A percentile compares a stretch with the other conserved stretches of the same genome.
These are phyloP conservation scores for Chiloscyllium punctatum DNA, from an alignment of 2,797 vertebrate species.

Conservation along the genomic window DNA sequence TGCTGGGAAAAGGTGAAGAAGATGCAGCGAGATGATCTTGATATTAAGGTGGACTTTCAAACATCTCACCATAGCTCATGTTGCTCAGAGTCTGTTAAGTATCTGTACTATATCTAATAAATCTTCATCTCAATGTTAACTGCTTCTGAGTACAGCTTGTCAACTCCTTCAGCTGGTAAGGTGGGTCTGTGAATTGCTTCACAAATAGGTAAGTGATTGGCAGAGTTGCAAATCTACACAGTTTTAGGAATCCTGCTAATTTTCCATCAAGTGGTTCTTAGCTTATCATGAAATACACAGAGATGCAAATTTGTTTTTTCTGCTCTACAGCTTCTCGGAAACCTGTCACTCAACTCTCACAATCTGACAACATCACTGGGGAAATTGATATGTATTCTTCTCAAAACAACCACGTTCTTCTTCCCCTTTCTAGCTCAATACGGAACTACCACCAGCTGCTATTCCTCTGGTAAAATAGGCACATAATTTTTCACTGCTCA, in stretches of 20 bases:
- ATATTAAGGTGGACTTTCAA: no score
- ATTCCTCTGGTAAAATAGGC: background rate
- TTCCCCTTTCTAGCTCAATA: background rate
- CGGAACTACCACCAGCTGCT: background rate
- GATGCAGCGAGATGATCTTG: no score
- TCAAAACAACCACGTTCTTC: background rate
- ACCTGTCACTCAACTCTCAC: background rate
- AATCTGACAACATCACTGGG: background rate
- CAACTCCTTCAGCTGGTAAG: background rate
- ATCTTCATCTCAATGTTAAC: background rate
- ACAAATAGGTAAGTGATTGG: background rate
- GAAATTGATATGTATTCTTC: background rate
- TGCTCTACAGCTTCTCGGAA: background rate
- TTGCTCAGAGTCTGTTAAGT: no score
- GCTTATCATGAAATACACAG: background rate
- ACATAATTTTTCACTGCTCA: background rate
- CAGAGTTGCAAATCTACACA: background rate
- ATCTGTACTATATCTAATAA: background rate
- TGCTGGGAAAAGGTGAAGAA: no score
- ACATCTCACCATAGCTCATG: no score
- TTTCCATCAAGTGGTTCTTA: background rate
- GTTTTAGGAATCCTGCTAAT: background rate
- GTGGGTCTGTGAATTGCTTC: background rate
- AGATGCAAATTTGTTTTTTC: background rate
- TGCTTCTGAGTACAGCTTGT: background rate